Conservation (phyloP, 2,797 vertebrate genomes). For the Odontamblyopus rebecca region DNA sequence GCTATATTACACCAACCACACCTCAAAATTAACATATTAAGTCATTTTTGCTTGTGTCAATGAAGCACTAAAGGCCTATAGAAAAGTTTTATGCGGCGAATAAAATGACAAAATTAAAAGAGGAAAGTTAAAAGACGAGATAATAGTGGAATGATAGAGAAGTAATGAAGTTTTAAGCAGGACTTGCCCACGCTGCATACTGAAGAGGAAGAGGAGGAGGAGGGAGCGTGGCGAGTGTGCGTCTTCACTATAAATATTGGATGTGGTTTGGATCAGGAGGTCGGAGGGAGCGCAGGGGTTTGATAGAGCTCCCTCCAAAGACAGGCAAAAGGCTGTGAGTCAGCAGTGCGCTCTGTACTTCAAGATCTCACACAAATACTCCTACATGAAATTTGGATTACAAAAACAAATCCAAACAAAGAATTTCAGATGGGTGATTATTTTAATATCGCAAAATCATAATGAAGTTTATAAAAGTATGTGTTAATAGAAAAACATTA, state of each 20-base stretch:
- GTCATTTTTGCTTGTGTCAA: too few relatives aligned
- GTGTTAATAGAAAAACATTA: too few relatives aligned
- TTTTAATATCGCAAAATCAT: not conserved
- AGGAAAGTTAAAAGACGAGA: slow-evolving; percentile 16
- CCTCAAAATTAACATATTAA: too few relatives aligned
- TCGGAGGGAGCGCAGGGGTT: slow-evolving; percentile 28
- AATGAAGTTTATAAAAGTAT: too few relatives aligned
- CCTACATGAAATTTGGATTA: not conserved
- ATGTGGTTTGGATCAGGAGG: slow-evolving; percentile 35
- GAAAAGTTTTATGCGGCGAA: too few relatives aligned
- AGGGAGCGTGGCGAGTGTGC: slow-evolving; percentile 28
- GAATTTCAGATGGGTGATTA: not conserved
- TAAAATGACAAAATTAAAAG: not conserved
- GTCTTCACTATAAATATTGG: slow-evolving; percentile 52
- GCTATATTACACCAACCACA: too few relatives aligned
- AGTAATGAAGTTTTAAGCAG: slow-evolving; percentile 32
- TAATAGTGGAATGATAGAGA: slow-evolving; percentile 26
- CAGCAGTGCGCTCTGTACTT: not conserved
- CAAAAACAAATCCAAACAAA: not conserved
- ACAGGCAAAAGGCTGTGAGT: not conserved
- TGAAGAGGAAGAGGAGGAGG: slow-evolving; percentile 34
- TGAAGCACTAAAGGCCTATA: too few relatives aligned
- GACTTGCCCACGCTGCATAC: slow-evolving; percentile 26
- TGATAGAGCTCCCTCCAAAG: slow-evolving; percentile 22
- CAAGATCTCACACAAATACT: not conserved